A percentile compares a stretch with the other conserved stretches of the same genome.
Evolutionary conservation across 2,113 vertebrate species (phyloP).

Genomic region (Gymnobelideus leadbeateri): DNA sequence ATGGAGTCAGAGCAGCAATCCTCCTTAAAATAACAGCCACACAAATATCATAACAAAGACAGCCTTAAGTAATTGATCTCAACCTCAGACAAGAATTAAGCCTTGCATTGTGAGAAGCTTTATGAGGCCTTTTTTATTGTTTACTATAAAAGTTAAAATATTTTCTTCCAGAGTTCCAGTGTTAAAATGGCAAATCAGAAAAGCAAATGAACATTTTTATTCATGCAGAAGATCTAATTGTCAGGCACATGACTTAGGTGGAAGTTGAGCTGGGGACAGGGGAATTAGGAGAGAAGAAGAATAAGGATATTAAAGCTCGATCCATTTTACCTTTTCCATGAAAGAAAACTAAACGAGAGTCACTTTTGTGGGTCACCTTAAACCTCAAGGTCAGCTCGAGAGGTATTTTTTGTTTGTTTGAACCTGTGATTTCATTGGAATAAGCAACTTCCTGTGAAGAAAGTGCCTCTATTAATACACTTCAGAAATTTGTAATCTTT

Average conservation of each 20-base stretch:
- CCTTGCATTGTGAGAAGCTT: slow-evolving; percentile 38
- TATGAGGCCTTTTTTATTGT: slow-evolving; percentile 53
- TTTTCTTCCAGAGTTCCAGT: slow-evolving; percentile 33
- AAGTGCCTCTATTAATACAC: neutral
- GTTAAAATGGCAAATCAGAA: slow-evolving; percentile 62
- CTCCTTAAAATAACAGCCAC: slow-evolving; percentile 52
- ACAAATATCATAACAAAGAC: slow-evolving; percentile 28
- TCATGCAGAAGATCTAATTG: slow-evolving; percentile 49
- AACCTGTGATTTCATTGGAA: neutral
- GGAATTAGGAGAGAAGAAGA: neutral
- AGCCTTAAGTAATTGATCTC: slow-evolving; percentile 31
- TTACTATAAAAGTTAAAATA: slow-evolving; percentile 60
- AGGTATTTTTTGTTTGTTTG: neutral
- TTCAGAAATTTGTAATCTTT: neutral
- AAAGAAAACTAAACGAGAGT: neutral
- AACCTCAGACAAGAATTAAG: slow-evolving; percentile 41
- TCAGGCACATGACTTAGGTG: neutral
- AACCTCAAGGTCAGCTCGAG: neutral
- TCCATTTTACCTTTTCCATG: neutral
- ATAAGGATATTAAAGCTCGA: neutral
- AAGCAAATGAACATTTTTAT: slow-evolving; percentile 60
- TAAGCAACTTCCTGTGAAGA: neutral
- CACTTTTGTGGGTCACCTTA: neutral
- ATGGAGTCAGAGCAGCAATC: slow-evolving; percentile 48
- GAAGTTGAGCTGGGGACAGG: slow-evolving; percentile 1